Evolutionary conservation across 2,888 invertebrate genomes (phyloP).

Genomic region (Tromatobia lineatoria): DNA sequence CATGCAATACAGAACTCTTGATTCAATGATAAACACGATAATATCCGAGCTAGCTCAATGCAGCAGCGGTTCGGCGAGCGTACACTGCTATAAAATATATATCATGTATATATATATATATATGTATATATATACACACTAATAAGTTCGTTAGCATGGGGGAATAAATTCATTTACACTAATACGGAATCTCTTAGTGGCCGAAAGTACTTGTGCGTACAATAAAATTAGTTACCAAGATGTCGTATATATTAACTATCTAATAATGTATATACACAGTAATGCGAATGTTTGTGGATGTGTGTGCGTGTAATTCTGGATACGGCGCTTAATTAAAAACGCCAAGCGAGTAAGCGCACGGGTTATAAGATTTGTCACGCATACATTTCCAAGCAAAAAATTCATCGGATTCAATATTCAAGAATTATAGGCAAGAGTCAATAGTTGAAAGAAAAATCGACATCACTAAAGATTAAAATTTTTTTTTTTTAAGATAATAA

Average conservation of each 20-base stretch:
- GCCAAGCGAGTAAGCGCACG: conserved; percentile 7
- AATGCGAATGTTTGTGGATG: conserved; percentile 24
- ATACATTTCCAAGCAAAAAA: too few species aligned
- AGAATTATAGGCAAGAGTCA: too few species aligned
- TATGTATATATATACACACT: conserved; percentile 55
- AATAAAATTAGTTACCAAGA: conserved; percentile 20
- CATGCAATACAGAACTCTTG: conserved; percentile 50
- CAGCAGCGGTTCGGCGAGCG: conserved; percentile 29
- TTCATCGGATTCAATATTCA: too few species aligned
- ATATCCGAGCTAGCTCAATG: conserved; percentile 38
- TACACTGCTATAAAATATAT: conserved; percentile 48
- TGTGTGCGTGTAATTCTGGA: conserved; percentile 10
- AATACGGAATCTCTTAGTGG: conserved; percentile 55
- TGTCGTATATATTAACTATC: conserved; percentile 1
- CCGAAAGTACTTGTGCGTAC: conserved; percentile 76
- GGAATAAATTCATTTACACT: conserved; percentile 72
- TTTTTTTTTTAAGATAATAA: too few species aligned
- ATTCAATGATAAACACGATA: conserved; percentile 49
- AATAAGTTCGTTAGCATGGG: conserved; percentile 73
- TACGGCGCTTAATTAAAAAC: conserved; percentile 9
- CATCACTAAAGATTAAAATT: too few species aligned
- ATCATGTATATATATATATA: conserved; percentile 31
- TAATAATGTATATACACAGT: conserved; percentile 10
- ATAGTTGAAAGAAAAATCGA: too few species aligned
- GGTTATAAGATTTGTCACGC: too few species aligned